A percentile compares a stretch with the other conserved stretches of the same genome.
phyloP scores from a whole-genome alignment of 1,140 invertebrate genomes.

The Philotrypesis tridentata region DNA sequence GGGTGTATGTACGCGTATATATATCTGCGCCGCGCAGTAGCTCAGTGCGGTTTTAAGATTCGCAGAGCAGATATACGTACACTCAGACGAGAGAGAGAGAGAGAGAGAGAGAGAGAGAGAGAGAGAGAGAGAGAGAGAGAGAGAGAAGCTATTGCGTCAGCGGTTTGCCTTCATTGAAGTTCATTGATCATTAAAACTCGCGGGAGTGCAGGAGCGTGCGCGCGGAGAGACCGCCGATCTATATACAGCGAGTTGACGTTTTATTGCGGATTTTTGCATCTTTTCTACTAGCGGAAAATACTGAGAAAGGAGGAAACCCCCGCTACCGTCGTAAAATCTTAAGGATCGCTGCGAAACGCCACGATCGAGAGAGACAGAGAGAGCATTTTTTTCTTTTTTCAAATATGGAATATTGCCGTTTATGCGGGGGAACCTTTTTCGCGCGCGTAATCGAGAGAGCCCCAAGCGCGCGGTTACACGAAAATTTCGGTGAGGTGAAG shows the following conservation, averaged over 20 bases:
- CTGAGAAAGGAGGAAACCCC: conserved; percentile 4
- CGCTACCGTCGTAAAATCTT: neutral
- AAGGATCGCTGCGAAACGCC: neutral
- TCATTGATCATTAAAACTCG: conserved; percentile 45
- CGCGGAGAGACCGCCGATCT: neutral
- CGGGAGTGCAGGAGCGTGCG: neutral
- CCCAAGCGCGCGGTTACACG: neutral
- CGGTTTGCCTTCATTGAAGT: conserved; percentile 13
- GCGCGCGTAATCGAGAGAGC: no score
- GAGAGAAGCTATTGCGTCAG: conserved; percentile 13
- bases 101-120: no score
- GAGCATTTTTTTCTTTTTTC: neutral
- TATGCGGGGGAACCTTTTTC: neutral
- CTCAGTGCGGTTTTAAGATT: neutral
- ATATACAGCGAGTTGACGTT: neutral
- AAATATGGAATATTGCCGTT: neutral
- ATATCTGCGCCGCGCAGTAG: no score
- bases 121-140: no score
- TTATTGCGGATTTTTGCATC: neutral
- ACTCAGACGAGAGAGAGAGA: no score
- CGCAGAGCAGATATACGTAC: neutral
- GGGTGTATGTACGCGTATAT: neutral
- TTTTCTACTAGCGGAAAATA: neutral
- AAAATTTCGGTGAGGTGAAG: neutral
- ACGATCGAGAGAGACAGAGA: neutral